These are phyloP conservation scores for Bradysia coprophila DNA, from an alignment of 1,140 invertebrate genomes.

Conservation along the genomic window DNA sequence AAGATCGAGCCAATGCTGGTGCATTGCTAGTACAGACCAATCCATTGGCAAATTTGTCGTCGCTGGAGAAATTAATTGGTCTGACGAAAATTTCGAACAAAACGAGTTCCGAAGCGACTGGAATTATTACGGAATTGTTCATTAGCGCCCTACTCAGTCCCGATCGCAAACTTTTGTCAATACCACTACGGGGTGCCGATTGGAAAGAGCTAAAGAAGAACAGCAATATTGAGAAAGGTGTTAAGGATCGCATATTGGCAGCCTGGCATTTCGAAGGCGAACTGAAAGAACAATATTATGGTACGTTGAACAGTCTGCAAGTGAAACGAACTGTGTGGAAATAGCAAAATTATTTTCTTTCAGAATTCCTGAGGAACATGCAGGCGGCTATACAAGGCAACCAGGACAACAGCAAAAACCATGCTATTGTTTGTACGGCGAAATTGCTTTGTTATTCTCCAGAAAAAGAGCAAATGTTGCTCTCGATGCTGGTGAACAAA, in stretches of 20 bases:
- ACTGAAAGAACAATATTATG: conserved; percentile 45
- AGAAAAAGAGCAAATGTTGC: conserved; percentile 74
- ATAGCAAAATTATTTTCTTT: conserved; percentile 1
- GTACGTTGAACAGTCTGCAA: conserved; percentile 4
- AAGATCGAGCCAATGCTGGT: conserved; percentile 59
- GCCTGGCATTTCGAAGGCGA: conserved; percentile 55
- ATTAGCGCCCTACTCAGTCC: conserved; percentile 43
- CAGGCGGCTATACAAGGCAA: conserved; percentile 19
- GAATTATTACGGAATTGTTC: conserved; percentile 47
- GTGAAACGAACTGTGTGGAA: background rate
- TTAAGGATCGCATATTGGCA: conserved; percentile 24
- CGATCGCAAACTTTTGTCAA: conserved; percentile 38
- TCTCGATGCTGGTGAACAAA: conserved; percentile 80
- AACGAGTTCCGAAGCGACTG: conserved; percentile 34
- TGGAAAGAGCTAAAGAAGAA: conserved; percentile 15
- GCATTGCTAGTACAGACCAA: conserved; percentile 57
- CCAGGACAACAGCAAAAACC: conserved; percentile 58
- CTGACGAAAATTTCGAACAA: conserved; percentile 52
- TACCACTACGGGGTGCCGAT: conserved; percentile 37
- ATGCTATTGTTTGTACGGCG: conserved; percentile 57
- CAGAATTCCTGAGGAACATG: conserved; percentile 18
- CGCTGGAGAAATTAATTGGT: conserved; percentile 40
- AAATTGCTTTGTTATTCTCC: conserved; percentile 64
- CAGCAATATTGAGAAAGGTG: conserved; percentile 24
- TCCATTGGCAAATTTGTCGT: conserved; percentile 47